Base-by-base conservation (phyloP, 1,140 invertebrate species). In the Reticulitermes speratus region DNA sequence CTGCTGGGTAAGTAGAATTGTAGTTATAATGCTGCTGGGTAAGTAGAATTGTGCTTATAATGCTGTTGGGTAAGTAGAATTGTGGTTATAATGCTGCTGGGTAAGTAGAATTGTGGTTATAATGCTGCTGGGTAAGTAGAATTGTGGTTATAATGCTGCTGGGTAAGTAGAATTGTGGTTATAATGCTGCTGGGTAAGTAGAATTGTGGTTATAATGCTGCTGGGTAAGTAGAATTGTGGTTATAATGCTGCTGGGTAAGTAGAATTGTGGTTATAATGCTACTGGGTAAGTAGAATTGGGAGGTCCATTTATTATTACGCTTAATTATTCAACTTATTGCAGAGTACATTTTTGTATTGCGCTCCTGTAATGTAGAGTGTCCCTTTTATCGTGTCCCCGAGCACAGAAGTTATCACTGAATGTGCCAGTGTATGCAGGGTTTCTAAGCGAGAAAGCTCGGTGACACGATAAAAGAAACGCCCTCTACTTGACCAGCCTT, bases 131-230 rank as follows among this genome's bases (percentile, higher is more conserved):
- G 38, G 38, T 38, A 38, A 38, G n/a, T n/a, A n/a, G n/a, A n/a
- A n/a, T n/a, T 89, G 96, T 97, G 82, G 96, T 97, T 88, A n/a
- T 97, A 89, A 97, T 98, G 93, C 92, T 98, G 84, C 92, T 97
- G 90, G 38, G 38, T 38, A 38, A 38, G n/a, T n/a, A n/a, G n/a
- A n/a, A n/a, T n/a, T 89, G 96, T 97, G 82, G 96, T 97, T 88
- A n/a, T 97, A 89, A 97, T 98, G 93, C 92, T 98, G 84, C 92
- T 97, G 90, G 38, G 38, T 38, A 38, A 38, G n/a, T n/a, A n/a
- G n/a, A n/a, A n/a, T n/a, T 89, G 96, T 97, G 82, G 96, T 97
- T 88, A n/a, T n/a, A n/a, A n/a, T n/a, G n/a, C n/a, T n/a, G n/a
- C n/a, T 52, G 16, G 97, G 97, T 95, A 93, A 94, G 92, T 92